Percentiles rank a stretch among this genome's conserved stretches.
phyloP scores from a whole-genome alignment of 2,797 vertebrate species.

The Cyclopterus lumpus region DNA sequence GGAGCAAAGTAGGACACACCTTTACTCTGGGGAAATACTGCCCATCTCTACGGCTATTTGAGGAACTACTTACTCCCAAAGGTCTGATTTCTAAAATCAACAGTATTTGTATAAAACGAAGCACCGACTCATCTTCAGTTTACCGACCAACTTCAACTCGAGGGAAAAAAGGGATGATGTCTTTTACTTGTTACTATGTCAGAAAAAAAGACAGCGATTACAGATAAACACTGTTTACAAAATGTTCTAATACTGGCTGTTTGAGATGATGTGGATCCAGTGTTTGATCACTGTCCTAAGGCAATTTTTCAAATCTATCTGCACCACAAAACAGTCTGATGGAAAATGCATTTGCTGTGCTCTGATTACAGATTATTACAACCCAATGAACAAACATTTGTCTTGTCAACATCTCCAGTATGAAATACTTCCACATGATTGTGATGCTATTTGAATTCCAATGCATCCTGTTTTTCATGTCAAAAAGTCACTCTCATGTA shows the following conservation, averaged over 20 bases:
- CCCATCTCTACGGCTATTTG: slow-evolving; percentile 65
- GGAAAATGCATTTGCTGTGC: slow-evolving; percentile 78
- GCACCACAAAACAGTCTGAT: slow-evolving; percentile 77
- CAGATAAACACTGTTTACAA: slow-evolving; percentile 81
- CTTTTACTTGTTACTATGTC: slow-evolving; percentile 63
- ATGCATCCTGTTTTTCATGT: slow-evolving; percentile 69
- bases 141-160: slow-evolving; percentile 57
- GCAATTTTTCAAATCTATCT: slow-evolving; percentile 80
- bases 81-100: slow-evolving; percentile 65
- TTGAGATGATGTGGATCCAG: slow-evolving; percentile 76
- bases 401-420: slow-evolving; percentile 79
- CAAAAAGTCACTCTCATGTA: slow-evolving; percentile 61
- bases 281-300: slow-evolving; percentile 79
- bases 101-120: slow-evolving; percentile 60
- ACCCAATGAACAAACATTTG: slow-evolving; percentile 83
- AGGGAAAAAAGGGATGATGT: slow-evolving; percentile 47
- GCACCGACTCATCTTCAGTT: slow-evolving; percentile 56
- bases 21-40: slow-evolving; percentile 63
- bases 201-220: slow-evolving; percentile 73
- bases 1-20: slow-evolving; percentile 62
- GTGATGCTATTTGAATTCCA: slow-evolving; percentile 70
- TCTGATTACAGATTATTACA: slow-evolving; percentile 83
- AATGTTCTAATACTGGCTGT: slow-evolving; percentile 78
- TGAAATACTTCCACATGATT: slow-evolving; percentile 71
- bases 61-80: slow-evolving; percentile 59